Conservation (phyloP, 1,140 invertebrate species). For the Drosophila bocqueti region DNA sequence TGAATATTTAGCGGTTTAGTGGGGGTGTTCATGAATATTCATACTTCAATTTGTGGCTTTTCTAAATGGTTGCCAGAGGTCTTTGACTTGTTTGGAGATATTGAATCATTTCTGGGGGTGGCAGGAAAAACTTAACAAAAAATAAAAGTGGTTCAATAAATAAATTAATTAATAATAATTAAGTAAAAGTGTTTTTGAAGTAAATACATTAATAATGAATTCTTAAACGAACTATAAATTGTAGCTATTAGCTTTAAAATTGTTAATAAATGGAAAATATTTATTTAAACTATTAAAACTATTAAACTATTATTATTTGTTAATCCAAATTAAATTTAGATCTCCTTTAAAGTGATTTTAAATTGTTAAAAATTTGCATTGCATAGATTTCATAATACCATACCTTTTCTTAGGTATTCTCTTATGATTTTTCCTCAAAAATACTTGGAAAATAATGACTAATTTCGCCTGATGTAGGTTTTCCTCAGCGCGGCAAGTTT, state of each 20-base stretch:
- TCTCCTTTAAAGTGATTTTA: neutral
- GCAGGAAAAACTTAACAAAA: neutral
- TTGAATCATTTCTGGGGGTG: neutral
- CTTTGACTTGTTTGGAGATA: neutral
- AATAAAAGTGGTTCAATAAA: neutral
- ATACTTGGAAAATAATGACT: neutral
- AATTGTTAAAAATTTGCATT: neutral
- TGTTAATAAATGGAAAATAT: neutral
- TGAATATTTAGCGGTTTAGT: neutral
- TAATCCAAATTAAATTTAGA: too few relatives aligned
- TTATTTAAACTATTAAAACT: too few relatives aligned
- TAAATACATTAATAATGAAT: neutral
- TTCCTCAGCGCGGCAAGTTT: conserved; percentile 7
- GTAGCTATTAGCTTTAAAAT: neutral
- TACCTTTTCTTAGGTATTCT: neutral
- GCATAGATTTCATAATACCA: neutral
- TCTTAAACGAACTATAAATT: neutral
- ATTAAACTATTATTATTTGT: too few relatives aligned
- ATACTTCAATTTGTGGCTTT: neutral
- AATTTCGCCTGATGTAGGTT: neutral
- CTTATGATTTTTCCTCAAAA: neutral
- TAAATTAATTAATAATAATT: too few relatives aligned
- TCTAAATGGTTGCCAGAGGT: neutral
- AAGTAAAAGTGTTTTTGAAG: neutral
- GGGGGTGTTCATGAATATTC: conserved; percentile 4